Base-by-base conservation (phyloP, 1,140 invertebrate species). In the Panagrolaimus sp. region DNA sequence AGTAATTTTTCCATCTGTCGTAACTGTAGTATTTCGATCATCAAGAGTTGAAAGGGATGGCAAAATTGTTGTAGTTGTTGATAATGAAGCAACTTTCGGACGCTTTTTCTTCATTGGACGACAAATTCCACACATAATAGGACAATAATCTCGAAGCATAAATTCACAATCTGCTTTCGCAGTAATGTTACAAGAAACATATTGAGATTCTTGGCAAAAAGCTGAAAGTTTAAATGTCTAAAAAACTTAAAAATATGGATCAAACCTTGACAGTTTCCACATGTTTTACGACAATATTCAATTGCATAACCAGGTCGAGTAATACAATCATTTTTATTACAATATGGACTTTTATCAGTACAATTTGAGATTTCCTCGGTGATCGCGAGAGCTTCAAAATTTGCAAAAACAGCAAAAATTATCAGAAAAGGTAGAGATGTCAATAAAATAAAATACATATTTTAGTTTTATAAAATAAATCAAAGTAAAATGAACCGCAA, bases 271-370 rank as follows among this genome's bases (percentile, higher is more conserved):
- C 71, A 72, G 28, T 72, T 69, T 44, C 67, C 66, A 67, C 71
- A 72, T 8, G 71, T 72, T 46, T 72, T 72, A 17, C 44, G 62
- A 48, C 71, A 72, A n/a, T 64, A 72, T n/a, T 68, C 67, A 67
- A 67, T 72, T 8, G 71, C 67, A 38, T 72, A 72, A 32, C 71
- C 71, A 26, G 71, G 71, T 7, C 71, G 38, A 14, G 67, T 67
- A 28, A 26, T 26, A 45, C 71, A 72, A 47, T 72, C 71, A 67
- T 72, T 72, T 32, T 63, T 67, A 65, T 72, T 72, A 62, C 71
- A 72, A 24, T 72, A 72, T 3, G 71, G 71, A 69, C 67, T 69
- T 32, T 67, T 66, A 63, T 72, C 71, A 43, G 62, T 46, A 45
- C 71, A 72, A 43, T 58, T 58, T 38, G 7, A 38, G 32, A 2